Conservation (phyloP, 2,888 invertebrate species). For the Pharmacophagus antenor region DNA sequence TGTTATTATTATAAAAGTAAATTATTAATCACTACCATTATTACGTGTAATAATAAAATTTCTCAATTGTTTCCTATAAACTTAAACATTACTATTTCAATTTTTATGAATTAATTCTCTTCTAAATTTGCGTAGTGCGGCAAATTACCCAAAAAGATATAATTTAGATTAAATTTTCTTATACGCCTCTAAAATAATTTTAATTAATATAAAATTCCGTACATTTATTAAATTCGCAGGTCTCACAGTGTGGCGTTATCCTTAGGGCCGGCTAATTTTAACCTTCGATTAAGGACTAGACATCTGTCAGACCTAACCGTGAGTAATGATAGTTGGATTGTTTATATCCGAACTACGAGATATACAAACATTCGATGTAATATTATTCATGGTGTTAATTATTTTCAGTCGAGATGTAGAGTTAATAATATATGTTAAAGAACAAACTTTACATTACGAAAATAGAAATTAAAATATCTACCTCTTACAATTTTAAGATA, state of each 20-base stretch:
- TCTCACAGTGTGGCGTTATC: conserved; percentile 8
- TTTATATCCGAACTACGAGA: conserved; percentile 34
- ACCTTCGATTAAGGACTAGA: conserved; percentile 70
- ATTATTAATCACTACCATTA: too few species aligned
- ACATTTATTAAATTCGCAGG: background rate
- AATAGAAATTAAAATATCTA: too few species aligned
- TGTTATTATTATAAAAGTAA: too few species aligned
- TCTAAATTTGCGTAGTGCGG: too few species aligned
- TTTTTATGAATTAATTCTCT: too few species aligned
- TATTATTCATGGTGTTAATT: background rate
- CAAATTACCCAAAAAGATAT: too few species aligned
- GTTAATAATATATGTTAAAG: background rate
- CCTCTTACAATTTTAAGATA: too few species aligned
- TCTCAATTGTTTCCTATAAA: too few species aligned
- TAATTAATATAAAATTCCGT: background rate
- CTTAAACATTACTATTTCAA: too few species aligned
- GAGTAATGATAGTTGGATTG: conserved; percentile 54
- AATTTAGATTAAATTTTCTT: too few species aligned
- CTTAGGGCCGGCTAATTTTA: conserved; percentile 70
- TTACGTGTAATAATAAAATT: too few species aligned
- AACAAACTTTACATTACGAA: too few species aligned
- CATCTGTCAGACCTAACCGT: conserved; percentile 55
- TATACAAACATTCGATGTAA: conserved; percentile 1
- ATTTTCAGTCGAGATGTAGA: background rate
- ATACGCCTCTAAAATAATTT: background rate